Conservation (phyloP, 2,113 vertebrate species). For the Boleophthalmus pectinirostris region DNA sequence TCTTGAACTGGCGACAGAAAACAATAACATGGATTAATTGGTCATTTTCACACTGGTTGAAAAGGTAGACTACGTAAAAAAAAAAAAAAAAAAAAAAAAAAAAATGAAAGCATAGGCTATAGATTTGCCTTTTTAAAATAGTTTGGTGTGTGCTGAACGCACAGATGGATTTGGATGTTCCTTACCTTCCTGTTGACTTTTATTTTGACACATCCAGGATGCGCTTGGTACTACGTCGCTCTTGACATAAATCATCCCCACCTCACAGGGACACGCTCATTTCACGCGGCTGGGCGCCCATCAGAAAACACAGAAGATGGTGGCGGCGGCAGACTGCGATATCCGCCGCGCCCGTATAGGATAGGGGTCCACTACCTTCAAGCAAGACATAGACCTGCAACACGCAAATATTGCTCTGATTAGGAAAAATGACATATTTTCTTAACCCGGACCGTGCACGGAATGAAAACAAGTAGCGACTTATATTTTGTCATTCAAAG, state of each 20-base stretch:
- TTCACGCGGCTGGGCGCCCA: slow-evolving; percentile 36
- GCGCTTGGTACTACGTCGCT: background rate
- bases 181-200: slow-evolving; percentile 12
- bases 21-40: too few species aligned
- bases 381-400: slow-evolving; percentile 13
- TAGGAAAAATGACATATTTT: slow-evolving; percentile 8
- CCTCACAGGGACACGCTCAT: slow-evolving; percentile 4
- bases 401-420: slow-evolving; percentile 22
- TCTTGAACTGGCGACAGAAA: too few species aligned
- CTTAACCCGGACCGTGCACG: slow-evolving; percentile 19
- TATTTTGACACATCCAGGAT: slow-evolving; percentile 54
- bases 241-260: slow-evolving; percentile 20
- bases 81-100: too few species aligned
- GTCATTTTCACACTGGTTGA: too few species aligned
- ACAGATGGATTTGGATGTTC: background rate
- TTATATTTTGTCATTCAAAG: background rate
- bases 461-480: slow-evolving; percentile 8
- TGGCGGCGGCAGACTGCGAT: slow-evolving; percentile 42
- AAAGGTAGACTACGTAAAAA: too few species aligned
- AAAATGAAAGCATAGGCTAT: too few species aligned
- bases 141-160: too few species aligned
- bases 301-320: slow-evolving; percentile 61
- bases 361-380: slow-evolving; percentile 17
- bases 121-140: too few species aligned
- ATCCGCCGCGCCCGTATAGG: slow-evolving; percentile 37